Base-by-base conservation (phyloP, 2,888 invertebrate species). In the Megastigmus dorsalis region DNA sequence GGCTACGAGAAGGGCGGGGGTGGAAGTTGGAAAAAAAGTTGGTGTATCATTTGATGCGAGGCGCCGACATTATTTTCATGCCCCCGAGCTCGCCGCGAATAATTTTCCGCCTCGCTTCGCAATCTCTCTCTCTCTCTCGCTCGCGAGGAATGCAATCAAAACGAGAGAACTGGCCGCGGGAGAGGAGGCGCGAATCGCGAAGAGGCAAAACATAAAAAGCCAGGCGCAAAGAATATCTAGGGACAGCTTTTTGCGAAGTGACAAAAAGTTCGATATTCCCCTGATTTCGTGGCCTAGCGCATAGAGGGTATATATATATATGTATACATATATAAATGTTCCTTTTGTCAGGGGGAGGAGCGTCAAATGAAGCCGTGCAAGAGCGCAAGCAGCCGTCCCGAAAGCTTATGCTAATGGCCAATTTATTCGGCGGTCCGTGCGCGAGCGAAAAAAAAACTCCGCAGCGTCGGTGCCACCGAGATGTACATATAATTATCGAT, bases 91-190 rank as follows among this genome's bases (percentile, higher is more conserved):
- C 62, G 50, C 13, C 7, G 45, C 38, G 36, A 68, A 74, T 66
- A 70, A 70, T 75, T 75, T 70, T 66, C 60, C 75, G 45, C 55
- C 41, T 63, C 41, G 50, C 63, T 57, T 63, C 48, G 66, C 60
- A 66, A 66, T 66, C 68, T 63, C 48, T 38, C 33, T 41, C 50
- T 36, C 60, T 62, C 60, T 66, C 68, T 63, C 48, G 28, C 33
- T 41, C 50, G 20, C 62, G n/a, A n/a, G 48, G 30, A 54, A 68
- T 50, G 57, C 57, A 74, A 74, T 74, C 55, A 66, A 66, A 70
- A 70, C 52, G 65, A 7, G 26, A 3, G n/a, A 33, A 26, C 33
- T 6, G 10, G 41, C 30, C n/a, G 41, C 20, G 0, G 18, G 7
- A 4, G 7, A 10, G 3, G 9, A 26, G 59, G 3, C 43, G 28